These are phyloP conservation scores for Falcaria lacertinaria DNA, from an alignment of 2,888 invertebrate genomes.

Conservation along the genomic window DNA sequence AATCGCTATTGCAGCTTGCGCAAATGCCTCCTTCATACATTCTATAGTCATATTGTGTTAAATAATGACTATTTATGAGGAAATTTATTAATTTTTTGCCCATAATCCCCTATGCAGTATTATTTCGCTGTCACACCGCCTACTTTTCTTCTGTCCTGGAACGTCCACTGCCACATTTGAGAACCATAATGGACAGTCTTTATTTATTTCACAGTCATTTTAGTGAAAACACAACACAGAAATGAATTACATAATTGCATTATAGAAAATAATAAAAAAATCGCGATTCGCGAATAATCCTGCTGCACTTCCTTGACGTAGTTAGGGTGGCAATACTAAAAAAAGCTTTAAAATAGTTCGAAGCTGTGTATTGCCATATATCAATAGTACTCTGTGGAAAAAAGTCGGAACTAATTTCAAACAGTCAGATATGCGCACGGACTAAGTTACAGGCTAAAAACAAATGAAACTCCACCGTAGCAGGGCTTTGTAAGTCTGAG, in stretches of 20 bases:
- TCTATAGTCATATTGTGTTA: constrained; percentile 26
- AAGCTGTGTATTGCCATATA: constrained; percentile 9
- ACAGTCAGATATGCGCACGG: too few species aligned
- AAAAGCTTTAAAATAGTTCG: constrained; percentile 14
- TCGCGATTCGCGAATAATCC: constrained; percentile 46
- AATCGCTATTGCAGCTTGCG: constrained; percentile 21
- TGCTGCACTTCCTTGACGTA: constrained; percentile 70
- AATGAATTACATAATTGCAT: constrained; percentile 47
- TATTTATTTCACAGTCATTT: constrained; percentile 51
- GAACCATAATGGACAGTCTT: constrained; percentile 36
- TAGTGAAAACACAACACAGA: constrained; percentile 20
- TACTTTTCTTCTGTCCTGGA: constrained; percentile 40
- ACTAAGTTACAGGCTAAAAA: too few species aligned
- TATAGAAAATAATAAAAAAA: constrained; percentile 59
- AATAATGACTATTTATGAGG: constrained; percentile 21
- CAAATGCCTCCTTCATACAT: constrained; percentile 20
- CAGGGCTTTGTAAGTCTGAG: too few species aligned
- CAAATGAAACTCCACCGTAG: too few species aligned
- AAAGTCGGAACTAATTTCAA: too few species aligned
- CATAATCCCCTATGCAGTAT: constrained; percentile 62
- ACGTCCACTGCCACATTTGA: constrained; percentile 42
- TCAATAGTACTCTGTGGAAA: too few species aligned
- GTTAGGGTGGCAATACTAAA: constrained; percentile 43
- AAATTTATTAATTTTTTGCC: constrained; percentile 37
- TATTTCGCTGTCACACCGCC: constrained; percentile 53